Evolutionary conservation across 2,888 invertebrate species (phyloP).

Genomic region (Apamea monoglypha): DNA sequence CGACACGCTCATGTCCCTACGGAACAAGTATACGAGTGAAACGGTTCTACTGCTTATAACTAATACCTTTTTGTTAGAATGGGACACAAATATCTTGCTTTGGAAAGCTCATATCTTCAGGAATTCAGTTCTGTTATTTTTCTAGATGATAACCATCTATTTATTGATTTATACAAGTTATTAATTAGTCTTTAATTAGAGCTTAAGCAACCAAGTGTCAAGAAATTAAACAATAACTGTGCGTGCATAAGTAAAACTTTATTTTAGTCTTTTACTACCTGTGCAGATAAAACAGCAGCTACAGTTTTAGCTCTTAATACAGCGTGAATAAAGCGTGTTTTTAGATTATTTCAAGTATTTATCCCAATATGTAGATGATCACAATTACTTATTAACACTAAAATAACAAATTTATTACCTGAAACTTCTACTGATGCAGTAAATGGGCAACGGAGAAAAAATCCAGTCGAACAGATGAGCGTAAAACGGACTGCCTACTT

Average conservation of each 20-base stretch:
- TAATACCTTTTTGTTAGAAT: background rate
- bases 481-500: slow-evolving; percentile 91
- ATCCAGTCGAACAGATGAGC: slow-evolving; percentile 92
- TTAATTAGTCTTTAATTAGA: background rate
- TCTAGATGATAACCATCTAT: background rate
- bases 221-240: slow-evolving; percentile 20
- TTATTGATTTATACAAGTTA: background rate
- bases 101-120: background rate
- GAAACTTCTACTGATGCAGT: slow-evolving; percentile 86
- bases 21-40: slow-evolving; percentile 23
- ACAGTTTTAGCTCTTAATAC: slow-evolving; percentile 4
- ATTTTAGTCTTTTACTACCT: background rate
- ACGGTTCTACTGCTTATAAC: background rate
- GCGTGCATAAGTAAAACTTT: slow-evolving; percentile 25
- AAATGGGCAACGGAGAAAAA: slow-evolving; percentile 93
- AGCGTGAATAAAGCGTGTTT: slow-evolving; percentile 41
- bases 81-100: slow-evolving; percentile 4
- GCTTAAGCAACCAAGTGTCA: slow-evolving; percentile 7
- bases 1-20: slow-evolving; percentile 85
- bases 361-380: slow-evolving; percentile 5
- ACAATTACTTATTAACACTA: slow-evolving; percentile 17
- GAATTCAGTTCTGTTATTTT: background rate
- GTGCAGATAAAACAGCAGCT: slow-evolving; percentile 25
- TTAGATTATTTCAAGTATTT: slow-evolving; percentile 12
- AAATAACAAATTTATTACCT: slow-evolving; percentile 73